Evolutionary conservation across 2,113 vertebrate genomes (phyloP).

Genomic region (Notarius quadriscutis): DNA sequence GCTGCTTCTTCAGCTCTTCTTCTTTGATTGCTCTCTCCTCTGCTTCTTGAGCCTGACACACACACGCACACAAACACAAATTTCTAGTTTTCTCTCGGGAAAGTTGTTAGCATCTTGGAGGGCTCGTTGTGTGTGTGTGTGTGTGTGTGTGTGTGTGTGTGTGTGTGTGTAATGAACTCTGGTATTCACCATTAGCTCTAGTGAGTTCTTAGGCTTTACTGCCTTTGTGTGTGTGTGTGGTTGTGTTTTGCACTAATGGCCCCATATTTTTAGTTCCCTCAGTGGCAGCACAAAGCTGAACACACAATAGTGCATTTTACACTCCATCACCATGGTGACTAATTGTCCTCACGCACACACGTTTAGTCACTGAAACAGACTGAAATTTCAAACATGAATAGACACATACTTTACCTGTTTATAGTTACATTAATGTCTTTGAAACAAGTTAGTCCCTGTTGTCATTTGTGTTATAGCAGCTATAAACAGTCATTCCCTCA

Average conservation of each 20-base stretch:
- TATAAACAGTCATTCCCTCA: background rate
- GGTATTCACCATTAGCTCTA: background rate
- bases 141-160: background rate
- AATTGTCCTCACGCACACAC: slow-evolving; percentile 2
- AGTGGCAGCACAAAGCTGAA: slow-evolving; percentile 12
- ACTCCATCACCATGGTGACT: slow-evolving; percentile 38
- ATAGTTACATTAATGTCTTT: background rate
- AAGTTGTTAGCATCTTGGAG: background rate
- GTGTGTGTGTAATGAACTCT: background rate
- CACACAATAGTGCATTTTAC: slow-evolving; percentile 30
- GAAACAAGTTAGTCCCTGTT: background rate
- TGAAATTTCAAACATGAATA: background rate
- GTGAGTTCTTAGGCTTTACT: background rate
- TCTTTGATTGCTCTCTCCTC: slow-evolving; percentile 83
- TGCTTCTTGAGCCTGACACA: slow-evolving; percentile 84
- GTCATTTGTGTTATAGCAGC: background rate
- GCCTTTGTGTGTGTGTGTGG: background rate
- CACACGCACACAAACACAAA: slow-evolving; percentile 41
- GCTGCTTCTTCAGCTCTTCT: slow-evolving; percentile 85
- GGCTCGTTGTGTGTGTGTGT: background rate
- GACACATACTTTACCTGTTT: background rate
- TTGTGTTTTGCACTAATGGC: slow-evolving; percentile 1
- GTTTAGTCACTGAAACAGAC: background rate
- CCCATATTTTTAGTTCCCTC: background rate
- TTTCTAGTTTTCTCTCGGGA: background rate